Conservation (phyloP, 2,113 vertebrate genomes). For the Lipophrys pholis region DNA sequence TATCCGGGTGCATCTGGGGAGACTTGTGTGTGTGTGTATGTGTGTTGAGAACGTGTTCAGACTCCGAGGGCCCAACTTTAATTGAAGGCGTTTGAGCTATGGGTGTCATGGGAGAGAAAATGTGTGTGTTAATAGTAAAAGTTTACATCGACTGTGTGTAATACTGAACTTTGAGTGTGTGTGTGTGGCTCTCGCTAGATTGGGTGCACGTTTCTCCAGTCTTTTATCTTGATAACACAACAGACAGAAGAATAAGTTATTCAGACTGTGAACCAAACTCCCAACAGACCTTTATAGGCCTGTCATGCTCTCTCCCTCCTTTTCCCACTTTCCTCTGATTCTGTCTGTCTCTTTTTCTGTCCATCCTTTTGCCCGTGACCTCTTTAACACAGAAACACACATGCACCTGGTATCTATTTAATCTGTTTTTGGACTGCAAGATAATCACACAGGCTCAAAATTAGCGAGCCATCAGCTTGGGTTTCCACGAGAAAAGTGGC, state of each 20-base stretch:
- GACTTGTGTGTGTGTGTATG: conserved; percentile 5
- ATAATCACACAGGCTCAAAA: conserved; percentile 76
- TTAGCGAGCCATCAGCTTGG: conserved; percentile 74
- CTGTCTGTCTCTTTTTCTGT: conserved; percentile 10
- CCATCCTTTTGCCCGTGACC: conserved; percentile 64
- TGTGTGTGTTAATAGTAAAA: neutral
- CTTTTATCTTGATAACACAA: conserved; percentile 55
- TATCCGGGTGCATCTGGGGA: neutral
- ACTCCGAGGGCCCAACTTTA: conserved; percentile 14
- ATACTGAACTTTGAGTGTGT: neutral
- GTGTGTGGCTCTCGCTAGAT: neutral
- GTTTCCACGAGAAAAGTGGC: conserved; percentile 64
- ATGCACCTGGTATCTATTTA: conserved; percentile 81
- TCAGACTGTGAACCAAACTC: conserved; percentile 64
- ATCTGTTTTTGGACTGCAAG: conserved; percentile 73
- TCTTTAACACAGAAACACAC: conserved; percentile 56
- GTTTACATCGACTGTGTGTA: neutral
- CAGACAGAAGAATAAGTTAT: conserved; percentile 64
- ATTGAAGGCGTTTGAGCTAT: conserved; percentile 23
- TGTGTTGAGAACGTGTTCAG: conserved; percentile 27
- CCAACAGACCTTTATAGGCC: conserved; percentile 63
- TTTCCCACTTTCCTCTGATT: neutral
- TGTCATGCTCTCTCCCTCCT: conserved; percentile 52
- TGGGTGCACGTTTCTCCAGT: conserved; percentile 26
- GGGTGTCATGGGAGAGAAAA: conserved; percentile 3